These are phyloP conservation scores for Aphodius sticticus DNA, from an alignment of 2,888 invertebrate genomes.

Conservation along the genomic window DNA sequence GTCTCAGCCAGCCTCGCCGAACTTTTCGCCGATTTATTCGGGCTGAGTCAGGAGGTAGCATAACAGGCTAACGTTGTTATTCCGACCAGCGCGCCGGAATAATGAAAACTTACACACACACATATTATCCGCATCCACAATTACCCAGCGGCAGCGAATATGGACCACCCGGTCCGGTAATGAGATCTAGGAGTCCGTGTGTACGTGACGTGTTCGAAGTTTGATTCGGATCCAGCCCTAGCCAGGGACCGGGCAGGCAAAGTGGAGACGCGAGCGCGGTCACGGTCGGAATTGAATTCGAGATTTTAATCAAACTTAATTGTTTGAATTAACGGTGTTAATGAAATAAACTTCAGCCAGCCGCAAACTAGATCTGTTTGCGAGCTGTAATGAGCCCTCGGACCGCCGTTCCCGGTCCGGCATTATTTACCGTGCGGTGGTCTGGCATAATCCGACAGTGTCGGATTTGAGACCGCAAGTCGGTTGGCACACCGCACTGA, in stretches of 20 bases:
- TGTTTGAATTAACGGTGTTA: neutral
- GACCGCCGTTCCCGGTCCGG: too few relatives aligned
- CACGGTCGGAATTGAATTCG: neutral
- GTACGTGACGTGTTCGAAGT: neutral
- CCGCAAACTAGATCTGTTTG: neutral
- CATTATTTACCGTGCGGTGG: too few relatives aligned
- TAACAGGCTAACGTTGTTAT: neutral
- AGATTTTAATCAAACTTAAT: slow-evolving; percentile 4
- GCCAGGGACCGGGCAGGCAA: neutral
- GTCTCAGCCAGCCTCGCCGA: too few relatives aligned
- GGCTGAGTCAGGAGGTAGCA: too few relatives aligned
- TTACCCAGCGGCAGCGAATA: neutral
- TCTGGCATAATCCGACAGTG: too few relatives aligned
- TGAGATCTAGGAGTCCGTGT: slow-evolving; percentile 4
- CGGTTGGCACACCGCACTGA: too few relatives aligned
- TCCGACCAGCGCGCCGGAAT: neutral
- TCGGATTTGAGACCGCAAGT: too few relatives aligned
- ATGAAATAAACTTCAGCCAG: neutral
- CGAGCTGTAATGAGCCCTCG: neutral
- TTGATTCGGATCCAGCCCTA: neutral
- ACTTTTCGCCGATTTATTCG: too few relatives aligned
- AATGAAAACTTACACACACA: neutral
- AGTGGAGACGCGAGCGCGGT: neutral
- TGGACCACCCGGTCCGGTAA: neutral
- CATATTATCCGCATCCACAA: neutral